Conservation (phyloP, 2,888 invertebrate species). For the Barypeithes pellucidus region DNA sequence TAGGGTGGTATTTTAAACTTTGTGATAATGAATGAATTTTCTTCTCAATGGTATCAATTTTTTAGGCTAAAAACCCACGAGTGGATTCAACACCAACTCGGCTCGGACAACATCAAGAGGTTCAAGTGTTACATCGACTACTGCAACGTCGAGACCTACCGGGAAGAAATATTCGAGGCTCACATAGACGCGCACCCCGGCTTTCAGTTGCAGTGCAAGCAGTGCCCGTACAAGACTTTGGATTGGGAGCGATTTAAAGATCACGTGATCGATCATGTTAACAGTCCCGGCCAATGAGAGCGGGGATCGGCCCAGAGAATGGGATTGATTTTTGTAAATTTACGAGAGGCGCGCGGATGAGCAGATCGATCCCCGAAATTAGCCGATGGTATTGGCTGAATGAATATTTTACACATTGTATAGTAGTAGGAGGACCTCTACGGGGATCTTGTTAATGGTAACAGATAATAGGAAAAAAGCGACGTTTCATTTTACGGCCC, state of each 20-base stretch:
- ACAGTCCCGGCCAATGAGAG: background rate
- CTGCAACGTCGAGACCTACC: background rate
- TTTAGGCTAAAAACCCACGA: constrained; percentile 14
- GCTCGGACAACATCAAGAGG: background rate
- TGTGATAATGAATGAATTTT: too few relatives aligned
- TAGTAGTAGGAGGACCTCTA: too few relatives aligned
- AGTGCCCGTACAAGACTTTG: background rate
- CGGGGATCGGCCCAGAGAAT: background rate
- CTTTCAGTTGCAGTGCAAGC: background rate
- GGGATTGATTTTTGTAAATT: too few relatives aligned
- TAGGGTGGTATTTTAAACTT: too few relatives aligned
- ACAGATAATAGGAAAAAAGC: too few relatives aligned
- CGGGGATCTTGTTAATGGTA: too few relatives aligned
- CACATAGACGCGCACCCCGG: background rate
- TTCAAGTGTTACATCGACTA: constrained; percentile 9
- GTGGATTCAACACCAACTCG: constrained; percentile 7
- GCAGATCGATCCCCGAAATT: too few relatives aligned
- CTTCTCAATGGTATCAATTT: too few relatives aligned
- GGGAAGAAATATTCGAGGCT: background rate
- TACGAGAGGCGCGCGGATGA: too few relatives aligned
- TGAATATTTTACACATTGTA: too few relatives aligned
- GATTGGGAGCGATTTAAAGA: background rate
- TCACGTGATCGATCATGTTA: background rate
- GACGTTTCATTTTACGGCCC: too few relatives aligned
- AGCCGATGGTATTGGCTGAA: too few relatives aligned